A percentile compares a stretch with the other conserved stretches of the same genome.
These are phyloP conservation scores for Coregonus sp. DNA, from an alignment of 2,797 vertebrate species.

Conservation along the genomic window DNA sequence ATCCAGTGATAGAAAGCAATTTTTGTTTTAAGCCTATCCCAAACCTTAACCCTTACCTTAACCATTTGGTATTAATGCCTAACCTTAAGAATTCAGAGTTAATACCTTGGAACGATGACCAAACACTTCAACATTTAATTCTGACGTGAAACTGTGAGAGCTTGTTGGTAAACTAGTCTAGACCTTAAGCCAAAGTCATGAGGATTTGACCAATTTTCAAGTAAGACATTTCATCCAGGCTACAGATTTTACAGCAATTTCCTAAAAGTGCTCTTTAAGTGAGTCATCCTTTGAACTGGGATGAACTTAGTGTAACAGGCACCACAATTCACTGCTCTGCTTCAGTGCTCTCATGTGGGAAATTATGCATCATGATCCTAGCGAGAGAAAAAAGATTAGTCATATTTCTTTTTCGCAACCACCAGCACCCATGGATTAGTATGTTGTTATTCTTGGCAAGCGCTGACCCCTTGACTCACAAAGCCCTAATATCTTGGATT, in stretches of 20 bases:
- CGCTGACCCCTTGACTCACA: background rate
- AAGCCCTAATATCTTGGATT: conserved; percentile 3
- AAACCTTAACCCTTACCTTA: too few relatives aligned
- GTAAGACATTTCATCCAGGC: background rate
- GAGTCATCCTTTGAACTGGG: background rate
- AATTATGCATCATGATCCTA: background rate
- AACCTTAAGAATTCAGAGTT: too few relatives aligned
- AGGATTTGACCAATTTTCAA: background rate
- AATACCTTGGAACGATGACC: too few relatives aligned
- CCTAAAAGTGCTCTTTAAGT: conserved; percentile 1
- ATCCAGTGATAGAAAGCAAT: too few relatives aligned
- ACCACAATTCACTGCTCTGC: too few relatives aligned
- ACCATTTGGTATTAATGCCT: too few relatives aligned
- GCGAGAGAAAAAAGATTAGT: background rate
- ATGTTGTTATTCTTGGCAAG: conserved; percentile 11
- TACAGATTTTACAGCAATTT: background rate
- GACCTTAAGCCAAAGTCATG: too few relatives aligned
- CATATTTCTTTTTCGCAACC: background rate
- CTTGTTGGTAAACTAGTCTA: too few relatives aligned
- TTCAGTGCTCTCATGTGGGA: background rate
- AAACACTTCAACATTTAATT: too few relatives aligned
- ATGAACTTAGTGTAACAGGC: background rate
- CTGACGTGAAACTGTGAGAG: too few relatives aligned
- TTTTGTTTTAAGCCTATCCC: too few relatives aligned
- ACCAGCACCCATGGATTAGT: background rate